A percentile compares a stretch with the other conserved stretches of the same genome.
Evolutionary conservation across 2,888 invertebrate genomes (phyloP).

Genomic region (Synergus laeviventris): DNA sequence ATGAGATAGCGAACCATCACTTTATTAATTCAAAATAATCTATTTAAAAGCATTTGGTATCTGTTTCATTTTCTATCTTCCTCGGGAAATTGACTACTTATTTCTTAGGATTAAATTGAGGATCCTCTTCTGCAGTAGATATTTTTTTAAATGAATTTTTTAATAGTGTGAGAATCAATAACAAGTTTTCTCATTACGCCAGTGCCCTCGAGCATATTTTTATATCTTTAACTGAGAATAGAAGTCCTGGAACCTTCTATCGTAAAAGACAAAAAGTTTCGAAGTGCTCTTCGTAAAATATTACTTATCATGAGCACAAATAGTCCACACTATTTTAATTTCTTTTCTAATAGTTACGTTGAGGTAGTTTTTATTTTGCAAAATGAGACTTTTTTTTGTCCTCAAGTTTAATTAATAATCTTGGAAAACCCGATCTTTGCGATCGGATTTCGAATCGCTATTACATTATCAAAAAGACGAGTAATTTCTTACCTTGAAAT

Average conservation of each 20-base stretch:
- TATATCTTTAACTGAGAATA: neutral
- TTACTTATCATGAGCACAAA: constrained; percentile 15
- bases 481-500: constrained; percentile 27
- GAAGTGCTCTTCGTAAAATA: constrained; percentile 3
- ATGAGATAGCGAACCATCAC: neutral
- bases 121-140: neutral
- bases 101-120: neutral
- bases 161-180: neutral
- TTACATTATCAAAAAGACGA: neutral
- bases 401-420: neutral
- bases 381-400: neutral
- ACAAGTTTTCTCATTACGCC: neutral
- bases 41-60: neutral
- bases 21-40: neutral
- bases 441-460: neutral
- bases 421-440: neutral
- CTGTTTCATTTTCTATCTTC: neutral
- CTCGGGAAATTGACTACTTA: neutral
- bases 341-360: constrained; percentile 12
- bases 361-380: neutral
- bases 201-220: neutral
- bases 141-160: neutral
- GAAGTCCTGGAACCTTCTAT: neutral
- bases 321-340: constrained; percentile 21
- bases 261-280: neutral